Percentiles rank a stretch among this genome's conserved stretches.
phyloP scores from a whole-genome alignment of 2,113 vertebrate species.

The Pteropus alecto region DNA sequence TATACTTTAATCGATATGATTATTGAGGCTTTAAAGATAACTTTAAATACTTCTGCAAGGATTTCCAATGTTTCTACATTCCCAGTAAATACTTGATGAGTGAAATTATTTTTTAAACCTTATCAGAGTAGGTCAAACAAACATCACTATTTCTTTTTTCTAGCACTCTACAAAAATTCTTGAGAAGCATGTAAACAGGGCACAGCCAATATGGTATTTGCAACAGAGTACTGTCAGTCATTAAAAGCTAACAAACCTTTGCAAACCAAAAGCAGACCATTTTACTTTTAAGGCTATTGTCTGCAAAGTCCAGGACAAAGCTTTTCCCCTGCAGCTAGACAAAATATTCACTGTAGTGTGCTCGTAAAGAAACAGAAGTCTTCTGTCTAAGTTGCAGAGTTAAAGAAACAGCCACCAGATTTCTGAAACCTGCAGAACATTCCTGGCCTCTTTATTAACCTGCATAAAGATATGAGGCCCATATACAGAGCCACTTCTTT shows the following conservation, averaged over 20 bases:
- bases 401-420: constrained; percentile 79
- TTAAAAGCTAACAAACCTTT: constrained; percentile 89
- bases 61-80: constrained; percentile 7
- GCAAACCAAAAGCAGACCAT: constrained; percentile 81
- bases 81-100: constrained; percentile 45
- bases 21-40: neutral
- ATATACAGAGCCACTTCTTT: neutral
- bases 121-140: constrained; percentile 70
- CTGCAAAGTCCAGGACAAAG: constrained; percentile 83
- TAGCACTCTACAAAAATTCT: constrained; percentile 63
- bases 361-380: constrained; percentile 78
- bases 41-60: constrained; percentile 30
- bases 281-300: constrained; percentile 86
- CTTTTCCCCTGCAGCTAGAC: constrained; percentile 83
- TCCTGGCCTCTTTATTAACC: constrained; percentile 61
- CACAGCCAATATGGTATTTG: constrained; percentile 70
- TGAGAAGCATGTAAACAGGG: constrained; percentile 75
- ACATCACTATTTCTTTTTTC: constrained; percentile 48
- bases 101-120: constrained; percentile 58
- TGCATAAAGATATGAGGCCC: constrained; percentile 25
- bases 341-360: constrained; percentile 80
- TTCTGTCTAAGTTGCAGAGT: constrained; percentile 77
- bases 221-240: constrained; percentile 80
- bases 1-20: neutral
- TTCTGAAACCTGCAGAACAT: constrained; percentile 64